Conservation (phyloP, 2,888 invertebrate species). For the Tiphia femorata region DNA sequence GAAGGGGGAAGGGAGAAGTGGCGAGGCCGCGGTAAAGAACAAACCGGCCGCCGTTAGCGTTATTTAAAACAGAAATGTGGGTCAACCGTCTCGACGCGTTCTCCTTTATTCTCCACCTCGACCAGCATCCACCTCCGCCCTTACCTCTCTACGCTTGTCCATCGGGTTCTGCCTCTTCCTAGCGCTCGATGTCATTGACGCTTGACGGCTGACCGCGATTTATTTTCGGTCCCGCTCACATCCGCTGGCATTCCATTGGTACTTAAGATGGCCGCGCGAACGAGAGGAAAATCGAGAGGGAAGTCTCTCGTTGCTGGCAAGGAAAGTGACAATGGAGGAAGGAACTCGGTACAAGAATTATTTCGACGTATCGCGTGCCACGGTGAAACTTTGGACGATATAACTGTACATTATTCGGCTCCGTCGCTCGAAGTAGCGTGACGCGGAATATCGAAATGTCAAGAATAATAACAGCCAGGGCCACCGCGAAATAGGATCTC, state of each 20-base stretch:
- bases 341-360: too few species aligned
- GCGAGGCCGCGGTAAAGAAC: constrained; percentile 7
- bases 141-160: constrained; percentile 3
- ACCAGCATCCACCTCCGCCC: constrained; percentile 13
- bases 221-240: constrained; percentile 49
- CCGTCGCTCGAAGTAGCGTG: constrained; percentile 1
- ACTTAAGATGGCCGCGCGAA: too few species aligned
- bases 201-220: constrained; percentile 38
- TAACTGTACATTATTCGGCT: too few species aligned
- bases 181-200: constrained; percentile 13
- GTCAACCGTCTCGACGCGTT: constrained; percentile 37
- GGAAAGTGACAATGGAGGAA: too few species aligned
- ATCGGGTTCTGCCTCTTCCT: background rate
- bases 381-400: too few species aligned
- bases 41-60: constrained; percentile 39
- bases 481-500: background rate
- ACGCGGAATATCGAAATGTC: constrained; percentile 8
- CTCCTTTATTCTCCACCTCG: constrained; percentile 8
- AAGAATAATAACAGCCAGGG: constrained; percentile 9
- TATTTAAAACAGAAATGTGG: constrained; percentile 57
- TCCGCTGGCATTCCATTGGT: background rate
- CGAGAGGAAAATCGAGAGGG: background rate
- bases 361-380: too few species aligned
- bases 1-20: constrained; percentile 1
- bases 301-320: background rate